These are phyloP conservation scores for Drosophila sucinea DNA, from an alignment of 1,140 invertebrate genomes.

Conservation along the genomic window DNA sequence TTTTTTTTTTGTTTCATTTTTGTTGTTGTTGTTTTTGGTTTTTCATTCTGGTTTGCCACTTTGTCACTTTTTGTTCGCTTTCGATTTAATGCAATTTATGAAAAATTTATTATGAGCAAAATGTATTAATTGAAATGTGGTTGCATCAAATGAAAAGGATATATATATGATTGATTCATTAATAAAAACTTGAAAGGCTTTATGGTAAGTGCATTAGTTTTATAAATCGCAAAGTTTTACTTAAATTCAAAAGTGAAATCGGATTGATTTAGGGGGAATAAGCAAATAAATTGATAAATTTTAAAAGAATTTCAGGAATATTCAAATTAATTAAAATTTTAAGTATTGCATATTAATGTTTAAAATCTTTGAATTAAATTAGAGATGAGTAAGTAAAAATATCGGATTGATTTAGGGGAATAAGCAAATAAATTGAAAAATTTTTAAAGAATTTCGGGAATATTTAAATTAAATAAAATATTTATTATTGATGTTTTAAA, in stretches of 20 bases:
- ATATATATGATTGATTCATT: constrained; percentile 21
- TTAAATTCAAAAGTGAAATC: neutral
- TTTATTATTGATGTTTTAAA: too few species aligned
- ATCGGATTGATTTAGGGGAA: too few species aligned
- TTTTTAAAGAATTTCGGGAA: too few species aligned
- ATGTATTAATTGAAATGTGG: constrained; percentile 53
- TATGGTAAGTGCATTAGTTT: constrained; percentile 15
- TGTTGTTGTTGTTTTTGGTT: neutral
- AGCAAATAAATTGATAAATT: too few species aligned
- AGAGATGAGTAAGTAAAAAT: too few species aligned
- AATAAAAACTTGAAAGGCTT: constrained; percentile 1
- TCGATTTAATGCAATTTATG: constrained; percentile 15
- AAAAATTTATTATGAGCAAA: constrained; percentile 31
- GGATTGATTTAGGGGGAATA: too few species aligned
- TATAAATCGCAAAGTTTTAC: neutral
- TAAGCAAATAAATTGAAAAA: too few species aligned
- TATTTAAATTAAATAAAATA: too few species aligned
- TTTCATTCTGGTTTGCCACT: neutral
- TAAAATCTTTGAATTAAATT: too few species aligned
- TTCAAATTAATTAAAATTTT: too few species aligned
- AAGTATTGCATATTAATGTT: too few species aligned
- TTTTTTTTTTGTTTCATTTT: neutral
- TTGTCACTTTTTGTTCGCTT: constrained; percentile 11
- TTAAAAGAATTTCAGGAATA: too few species aligned
- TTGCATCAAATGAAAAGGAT: constrained; percentile 36